Base-by-base conservation (phyloP, 2,797 vertebrate genomes). In the Phoeniculus purpureus region DNA sequence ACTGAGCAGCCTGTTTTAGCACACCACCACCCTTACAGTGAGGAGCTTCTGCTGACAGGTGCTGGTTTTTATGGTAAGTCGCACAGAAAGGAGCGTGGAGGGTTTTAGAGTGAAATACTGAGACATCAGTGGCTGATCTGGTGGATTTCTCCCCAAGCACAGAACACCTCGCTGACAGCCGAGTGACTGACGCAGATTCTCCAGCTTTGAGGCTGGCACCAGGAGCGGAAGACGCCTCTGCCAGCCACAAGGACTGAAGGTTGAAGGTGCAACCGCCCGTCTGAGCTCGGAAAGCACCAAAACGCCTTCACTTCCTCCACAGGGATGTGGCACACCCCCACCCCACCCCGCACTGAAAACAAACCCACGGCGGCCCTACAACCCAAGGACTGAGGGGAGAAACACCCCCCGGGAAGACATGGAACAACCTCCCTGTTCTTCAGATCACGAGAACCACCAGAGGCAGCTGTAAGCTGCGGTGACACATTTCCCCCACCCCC, bases 261-360 rank as follows among this genome's bases (percentile, higher is more conserved):
- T 0, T 21, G n/a, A 7, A 8, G 14, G 5, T 1, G 0, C 15
- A 27, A 14, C 0, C 47, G 11, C 12, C 25, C 1, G 4, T 43
- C 13, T 6, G 25, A 2, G 9, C 4, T 4, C 15, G 25, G 20
- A 55, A n/a, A 32, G 15, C 29, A 2, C 1, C 2, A 20, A 2
- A 20, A 2, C 13, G 47, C 11, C 15, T 31, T 40, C 40, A 5
- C 15, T 7, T 4, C 16, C 8, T 2, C 6, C 3, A 6, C 4
- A 23, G 23, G 12, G 29, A 0, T 18, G 23, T 0, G 8, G 51
- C 27, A 27, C 32, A 43, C 14, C 32, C 12, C 43, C 10, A 13
- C 14, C 13, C 43, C 37, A 12, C 13, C 43, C 43, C 43, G 40
- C 40, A 40, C 10, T 40, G 40, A 40, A 40, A 40, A 40, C 40